Conservation (phyloP, 2,113 vertebrate species). For the Lamprologus lemairii region DNA sequence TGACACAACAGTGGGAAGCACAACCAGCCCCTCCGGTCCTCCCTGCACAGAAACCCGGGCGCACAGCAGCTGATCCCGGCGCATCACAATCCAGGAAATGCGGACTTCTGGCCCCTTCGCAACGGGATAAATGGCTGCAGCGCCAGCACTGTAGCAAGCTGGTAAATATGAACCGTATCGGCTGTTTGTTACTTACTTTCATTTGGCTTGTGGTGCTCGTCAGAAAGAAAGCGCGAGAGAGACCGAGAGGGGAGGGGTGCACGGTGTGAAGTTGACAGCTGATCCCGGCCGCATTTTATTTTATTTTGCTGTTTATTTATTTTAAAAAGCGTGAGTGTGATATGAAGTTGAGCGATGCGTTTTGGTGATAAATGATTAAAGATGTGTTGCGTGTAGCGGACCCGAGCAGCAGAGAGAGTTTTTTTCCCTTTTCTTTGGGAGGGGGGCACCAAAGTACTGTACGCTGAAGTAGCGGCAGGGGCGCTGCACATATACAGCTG, state of each 20-base stretch:
- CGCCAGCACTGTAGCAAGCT: constrained; percentile 32
- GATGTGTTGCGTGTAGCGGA: background rate
- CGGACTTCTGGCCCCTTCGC: constrained; percentile 56
- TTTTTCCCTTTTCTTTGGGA: accelerated
- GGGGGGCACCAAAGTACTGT: background rate
- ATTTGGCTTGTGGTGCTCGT: background rate
- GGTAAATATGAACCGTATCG: constrained; percentile 53
- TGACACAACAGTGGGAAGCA: constrained; percentile 63
- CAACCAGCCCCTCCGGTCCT: constrained; percentile 20
- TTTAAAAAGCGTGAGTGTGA: background rate
- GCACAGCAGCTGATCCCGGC: constrained; percentile 16
- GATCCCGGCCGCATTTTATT: background rate
- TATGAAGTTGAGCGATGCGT: constrained; percentile 11
- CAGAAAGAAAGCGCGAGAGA: background rate
- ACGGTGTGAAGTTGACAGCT: constrained; percentile 35
- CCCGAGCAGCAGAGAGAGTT: background rate
- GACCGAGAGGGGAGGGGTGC: background rate
- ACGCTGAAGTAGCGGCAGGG: background rate
- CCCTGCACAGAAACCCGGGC: constrained; percentile 8
- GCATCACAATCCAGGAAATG: constrained; percentile 66
- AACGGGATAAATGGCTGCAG: constrained; percentile 63
- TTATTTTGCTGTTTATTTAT: background rate
- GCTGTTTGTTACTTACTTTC: background rate
- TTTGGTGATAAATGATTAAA: background rate
- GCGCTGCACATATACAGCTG: constrained; percentile 20